Evolutionary conservation across 2,888 invertebrate genomes (phyloP), one percentile per base, ranked within the genome.

Genomic region (Nebria salina): DNA sequence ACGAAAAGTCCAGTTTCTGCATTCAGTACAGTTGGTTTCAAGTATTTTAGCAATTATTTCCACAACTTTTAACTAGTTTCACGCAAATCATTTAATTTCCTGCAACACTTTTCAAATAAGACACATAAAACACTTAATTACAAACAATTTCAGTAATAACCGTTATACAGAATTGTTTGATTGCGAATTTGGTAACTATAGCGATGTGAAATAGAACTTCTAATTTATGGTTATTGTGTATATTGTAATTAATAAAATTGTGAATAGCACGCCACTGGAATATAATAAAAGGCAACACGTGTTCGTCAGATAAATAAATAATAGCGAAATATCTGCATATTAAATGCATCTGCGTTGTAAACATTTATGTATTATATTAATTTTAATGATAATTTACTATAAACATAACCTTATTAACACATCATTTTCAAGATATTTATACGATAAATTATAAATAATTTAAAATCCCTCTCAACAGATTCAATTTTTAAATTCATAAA

Each of bases 271-370:
- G 70, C 70, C 70, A 26, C 25, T 70, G 70, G 25, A 70, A 15
- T 70, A 70, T 20, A 70, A 70, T 25, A 70, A 79, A 75, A 65
- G 65, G 79, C 66, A 74, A 79, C 79, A 79, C 79, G 74, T 79
- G 79, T 79, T 79, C 11, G n/a, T 42, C 43, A 64, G 73, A 79
- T 79, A 79, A 79, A 79, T 79, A 79, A 79, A 79, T 79, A 79
- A 79, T 74, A 75, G 80, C 80, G 64, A 80, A 80, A 80, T 80
- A 80, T 80, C 75, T 75, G 80, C 80, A 80, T 80, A 80, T 80
- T 75, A 80, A 80, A 80, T 80, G 80, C 80, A 80, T 80, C 80
- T 75, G 80, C 43, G 74, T 78, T 73, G 70, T 70, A 70, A n/a
- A 75, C 80, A 80, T 80, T 73, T 73, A 65, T 78, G 75, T 80